A percentile compares a stretch with the other conserved stretches of the same genome.
Evolutionary conservation across 2,113 vertebrate species (phyloP).

Genomic region (Pongo pygmaeus): DNA sequence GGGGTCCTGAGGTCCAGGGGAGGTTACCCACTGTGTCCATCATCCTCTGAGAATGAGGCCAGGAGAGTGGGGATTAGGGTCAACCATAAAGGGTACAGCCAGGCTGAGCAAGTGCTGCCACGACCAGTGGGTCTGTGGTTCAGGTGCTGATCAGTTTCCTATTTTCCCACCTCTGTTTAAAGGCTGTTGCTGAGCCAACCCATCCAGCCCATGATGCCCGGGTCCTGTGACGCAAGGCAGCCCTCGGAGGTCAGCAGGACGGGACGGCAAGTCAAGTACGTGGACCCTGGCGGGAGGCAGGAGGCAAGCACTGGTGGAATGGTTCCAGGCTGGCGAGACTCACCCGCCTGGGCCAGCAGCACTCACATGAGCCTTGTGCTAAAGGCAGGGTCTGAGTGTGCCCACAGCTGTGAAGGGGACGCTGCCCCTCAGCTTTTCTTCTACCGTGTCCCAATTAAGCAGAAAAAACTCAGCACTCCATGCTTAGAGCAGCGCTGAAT

Average conservation of each 20-base stretch:
- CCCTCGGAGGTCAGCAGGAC: constrained; percentile 80
- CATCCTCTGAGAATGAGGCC: neutral
- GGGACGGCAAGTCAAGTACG: constrained; percentile 86
- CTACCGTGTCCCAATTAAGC: neutral
- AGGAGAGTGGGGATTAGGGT: neutral
- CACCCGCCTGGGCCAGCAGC: neutral
- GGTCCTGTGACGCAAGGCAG: constrained; percentile 84
- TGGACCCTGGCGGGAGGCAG: neutral
- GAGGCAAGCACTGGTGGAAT: rapidly evolving
- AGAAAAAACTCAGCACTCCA: neutral
- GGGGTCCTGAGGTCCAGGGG: neutral
- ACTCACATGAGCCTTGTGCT: rapidly evolving
- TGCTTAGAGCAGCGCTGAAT: neutral
- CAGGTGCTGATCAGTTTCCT: neutral
- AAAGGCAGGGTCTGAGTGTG: neutral
- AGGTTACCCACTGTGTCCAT: rapidly evolving
- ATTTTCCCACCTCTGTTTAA: neutral
- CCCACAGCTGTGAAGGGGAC: neutral
- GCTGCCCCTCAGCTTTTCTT: neutral
- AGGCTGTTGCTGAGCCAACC: constrained; percentile 89
- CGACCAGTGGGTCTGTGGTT: rapidly evolving
- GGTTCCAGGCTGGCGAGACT: neutral
- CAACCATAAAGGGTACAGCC: neutral
- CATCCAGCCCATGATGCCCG: constrained; percentile 90
- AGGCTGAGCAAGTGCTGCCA: rapidly evolving